A percentile compares a stretch with the other conserved stretches of the same genome.
Conservation (phyloP, 2,888 invertebrate genomes). For the Heliothis peltigera region DNA sequence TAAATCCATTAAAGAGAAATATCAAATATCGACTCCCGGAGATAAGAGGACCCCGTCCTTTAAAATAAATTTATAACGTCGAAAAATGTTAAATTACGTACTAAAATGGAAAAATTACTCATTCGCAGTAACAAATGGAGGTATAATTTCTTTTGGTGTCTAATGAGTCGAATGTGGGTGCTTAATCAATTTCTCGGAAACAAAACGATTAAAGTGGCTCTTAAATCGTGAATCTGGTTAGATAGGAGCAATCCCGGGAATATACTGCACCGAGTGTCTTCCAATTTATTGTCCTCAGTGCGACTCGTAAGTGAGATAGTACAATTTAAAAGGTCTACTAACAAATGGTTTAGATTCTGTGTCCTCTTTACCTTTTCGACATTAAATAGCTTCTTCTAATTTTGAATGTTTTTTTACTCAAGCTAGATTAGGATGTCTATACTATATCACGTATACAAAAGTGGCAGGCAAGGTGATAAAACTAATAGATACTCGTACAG, state of each 20-base stretch:
- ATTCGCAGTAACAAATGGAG: constrained; percentile 61
- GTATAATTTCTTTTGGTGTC: constrained; percentile 60
- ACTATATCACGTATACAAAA: constrained; percentile 49
- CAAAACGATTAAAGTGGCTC: constrained; percentile 80
- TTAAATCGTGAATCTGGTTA: constrained; percentile 84
- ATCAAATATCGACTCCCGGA: constrained; percentile 73
- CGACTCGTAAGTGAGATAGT: constrained; percentile 68
- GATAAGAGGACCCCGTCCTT: constrained; percentile 71
- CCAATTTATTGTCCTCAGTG: constrained; percentile 78
- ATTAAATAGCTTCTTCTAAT: constrained; percentile 32
- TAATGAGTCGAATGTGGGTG: constrained; percentile 69
- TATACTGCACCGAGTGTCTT: constrained; percentile 75
- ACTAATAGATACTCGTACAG: constrained; percentile 67
- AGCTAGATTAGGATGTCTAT: constrained; percentile 19
- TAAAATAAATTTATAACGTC: constrained; percentile 73
- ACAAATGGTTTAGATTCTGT: constrained; percentile 66
- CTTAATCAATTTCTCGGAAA: constrained; percentile 79
- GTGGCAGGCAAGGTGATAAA: constrained; percentile 70
- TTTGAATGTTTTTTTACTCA: constrained; percentile 29
- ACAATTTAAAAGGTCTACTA: constrained; percentile 68
- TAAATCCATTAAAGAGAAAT: constrained; percentile 81
- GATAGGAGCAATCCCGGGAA: constrained; percentile 82
- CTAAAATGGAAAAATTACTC: constrained; percentile 61
- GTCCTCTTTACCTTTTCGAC: constrained; percentile 49
- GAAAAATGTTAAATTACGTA: constrained; percentile 65